Base-by-base conservation (phyloP, 2,888 invertebrate species). In the Spodoptera picta region DNA sequence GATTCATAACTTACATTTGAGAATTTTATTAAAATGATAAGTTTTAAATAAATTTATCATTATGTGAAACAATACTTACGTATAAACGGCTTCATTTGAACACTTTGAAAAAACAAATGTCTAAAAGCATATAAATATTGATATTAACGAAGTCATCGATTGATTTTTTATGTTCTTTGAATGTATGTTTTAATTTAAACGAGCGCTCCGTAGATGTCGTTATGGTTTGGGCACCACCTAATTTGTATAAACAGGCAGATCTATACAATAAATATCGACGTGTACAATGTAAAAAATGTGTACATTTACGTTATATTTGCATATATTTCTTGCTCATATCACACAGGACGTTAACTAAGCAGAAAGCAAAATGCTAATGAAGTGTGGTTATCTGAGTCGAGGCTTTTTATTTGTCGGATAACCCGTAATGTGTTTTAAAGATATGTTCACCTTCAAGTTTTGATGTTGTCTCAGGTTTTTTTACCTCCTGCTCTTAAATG, bases 401-500 rank as follows among this genome's bases (percentile, higher is more conserved):
- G 66, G 76, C 81, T 83, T 88, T 88, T 89, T 87, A 89, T 88
- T 87, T 85, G 80, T 82, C 73, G 80, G 84, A 89, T 88, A 89
- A 86, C 80, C 78, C 79, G 86, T 88, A 87, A 89, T 88, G 87
- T 87, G 82, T 87, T 89, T 87, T 79, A 81, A 83, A 86, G 85
- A 87, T 88, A 89, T 83, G 83, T 83, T 80, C 81, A 75, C 80
- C 75, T 82, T 83, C 81, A 80, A 83, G 80, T 82, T 83, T 82
- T 81, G 78, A 85, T 84, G 81, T 80, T 77, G 80, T 79, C 79
- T 77, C 73, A 52, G 69, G 48, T 64, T 66, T 74, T 68, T 85
- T 82, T 75, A 63, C 60, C 69, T 79, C 63, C 73, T 69, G 68
- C 59, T 79, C 65, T 77, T 81, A 71, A 74, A 74, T 66, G 60